Base-by-base conservation (phyloP, 2,888 invertebrate species). In the Phaonia tiefii region DNA sequence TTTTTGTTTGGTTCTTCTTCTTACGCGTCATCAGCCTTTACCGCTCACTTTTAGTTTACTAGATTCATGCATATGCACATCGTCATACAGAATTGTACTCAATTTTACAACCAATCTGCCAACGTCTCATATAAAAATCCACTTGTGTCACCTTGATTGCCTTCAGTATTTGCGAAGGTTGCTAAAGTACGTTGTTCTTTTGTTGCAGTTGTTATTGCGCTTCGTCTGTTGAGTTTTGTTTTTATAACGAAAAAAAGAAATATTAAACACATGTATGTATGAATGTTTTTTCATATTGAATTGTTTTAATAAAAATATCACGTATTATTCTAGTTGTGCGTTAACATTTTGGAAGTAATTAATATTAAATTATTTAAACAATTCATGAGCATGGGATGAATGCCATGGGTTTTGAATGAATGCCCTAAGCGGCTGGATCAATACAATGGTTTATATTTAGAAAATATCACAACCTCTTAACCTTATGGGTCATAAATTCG, bases 141-240 rank as follows among this genome's bases (percentile, higher is more conserved):
- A 78, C 54, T 69, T 69, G 69, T 75, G 42, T 65, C 71, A 81
- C 81, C 81, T 81, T 81, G 69, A 72, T 78, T 72, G 56, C 72
- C 60, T 69, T 65, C 65, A 26, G 22, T 63, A 42, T 63, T 22
- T n/a, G 13, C 13, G 72, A 78, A 81, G 78, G 78, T 78, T 81
- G 72, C 31, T 58, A 69, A 72, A 81, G 81, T 75, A 78, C 78
- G 60, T 81, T 81, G 81, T 72, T 67, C 78, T 75, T 78, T 69
- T 72, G 74, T 15, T 66, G 10, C 54, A 39, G 20, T 42, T 22
- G 31, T 60, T 72, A 26, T 46, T 75, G 46, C 10, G 4, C 22
- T 7, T 74, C 75, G 49, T 56, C 5, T 60, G 25, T 69, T n/a
- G 4, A 15, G 42, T 58, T 44, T 42, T 77, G 3, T 31, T 58